Percentiles rank a stretch among this genome's conserved stretches.
Conservation (phyloP, 2,888 invertebrate species). For the Xanthia icteritia region DNA sequence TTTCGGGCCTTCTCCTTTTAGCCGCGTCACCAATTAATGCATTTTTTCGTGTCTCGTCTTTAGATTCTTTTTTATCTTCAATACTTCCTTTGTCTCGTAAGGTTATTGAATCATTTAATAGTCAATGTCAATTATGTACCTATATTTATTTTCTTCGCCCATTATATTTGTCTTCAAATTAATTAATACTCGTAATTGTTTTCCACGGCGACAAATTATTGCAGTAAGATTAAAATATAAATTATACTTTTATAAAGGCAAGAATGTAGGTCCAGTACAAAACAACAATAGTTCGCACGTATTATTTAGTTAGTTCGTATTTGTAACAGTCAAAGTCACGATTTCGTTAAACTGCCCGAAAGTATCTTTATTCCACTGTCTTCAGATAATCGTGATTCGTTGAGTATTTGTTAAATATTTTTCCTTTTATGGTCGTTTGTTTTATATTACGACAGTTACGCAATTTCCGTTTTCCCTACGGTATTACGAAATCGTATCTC, state of each 20-base stretch:
- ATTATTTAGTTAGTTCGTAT: conserved; percentile 17
- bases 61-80: conserved; percentile 68
- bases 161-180: conserved; percentile 1
- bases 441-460: conserved; percentile 52
- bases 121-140: conserved; percentile 34
- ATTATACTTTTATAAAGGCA: neutral
- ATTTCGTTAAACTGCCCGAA: conserved; percentile 42
- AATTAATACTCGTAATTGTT: neutral
- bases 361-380: conserved; percentile 43
- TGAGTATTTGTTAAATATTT: conserved; percentile 57
- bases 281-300: conserved; percentile 12
- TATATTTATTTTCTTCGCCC: neutral
- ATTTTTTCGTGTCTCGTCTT: conserved; percentile 76
- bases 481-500: conserved; percentile 27
- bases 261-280: neutral
- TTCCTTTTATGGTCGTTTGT: conserved; percentile 48
- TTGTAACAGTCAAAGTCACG: conserved; percentile 57
- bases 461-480: conserved; percentile 34
- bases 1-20: conserved; percentile 77
- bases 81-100: conserved; percentile 69
- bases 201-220: neutral
- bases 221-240: neutral
- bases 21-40: conserved; percentile 84
- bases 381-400: conserved; percentile 53
- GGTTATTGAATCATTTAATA: conserved; percentile 40